Conservation (phyloP, 1,140 invertebrate species). For the Euwallacea similis region DNA sequence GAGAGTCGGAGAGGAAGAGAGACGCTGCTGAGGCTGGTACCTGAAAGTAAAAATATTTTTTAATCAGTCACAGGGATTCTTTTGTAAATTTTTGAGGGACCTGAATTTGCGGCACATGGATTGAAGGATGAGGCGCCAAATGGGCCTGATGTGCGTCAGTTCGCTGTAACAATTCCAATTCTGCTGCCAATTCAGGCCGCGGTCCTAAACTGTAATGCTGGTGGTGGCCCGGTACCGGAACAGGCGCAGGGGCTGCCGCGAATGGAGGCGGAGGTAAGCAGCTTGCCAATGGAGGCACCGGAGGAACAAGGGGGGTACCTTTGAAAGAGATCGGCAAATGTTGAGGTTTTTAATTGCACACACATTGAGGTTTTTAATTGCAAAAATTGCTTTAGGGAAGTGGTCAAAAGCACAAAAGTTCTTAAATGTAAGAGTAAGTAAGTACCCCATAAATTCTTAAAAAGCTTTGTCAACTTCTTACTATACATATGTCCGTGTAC, state of each 20-base stretch:
- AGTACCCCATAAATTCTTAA: no score
- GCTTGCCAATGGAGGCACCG: constrained; percentile 30
- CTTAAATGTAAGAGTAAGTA: not conserved
- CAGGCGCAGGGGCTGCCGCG: constrained; percentile 34
- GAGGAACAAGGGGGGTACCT: constrained; percentile 31
- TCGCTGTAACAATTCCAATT: constrained; percentile 51
- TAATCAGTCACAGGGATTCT: not conserved
- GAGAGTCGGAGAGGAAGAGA: constrained; percentile 60
- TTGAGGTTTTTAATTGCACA: not conserved
- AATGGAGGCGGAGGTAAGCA: constrained; percentile 27
- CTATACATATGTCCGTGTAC: constrained; percentile 54
- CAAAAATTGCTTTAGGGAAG: no score
- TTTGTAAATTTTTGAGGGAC: constrained; percentile 42
- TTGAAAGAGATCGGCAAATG: not conserved
- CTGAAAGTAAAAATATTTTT: constrained; percentile 9
- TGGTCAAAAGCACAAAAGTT: not conserved
- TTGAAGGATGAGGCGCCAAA: constrained; percentile 50
- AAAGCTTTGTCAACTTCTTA: constrained; percentile 8
- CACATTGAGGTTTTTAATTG: not conserved
- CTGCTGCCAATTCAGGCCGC: constrained; percentile 46
- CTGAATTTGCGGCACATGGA: constrained; percentile 56
- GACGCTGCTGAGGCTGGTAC: constrained; percentile 55
- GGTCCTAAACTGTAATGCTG: constrained; percentile 44
- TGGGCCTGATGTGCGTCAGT: constrained; percentile 43
- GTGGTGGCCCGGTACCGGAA: constrained; percentile 36